Evolutionary conservation across 2,888 invertebrate species (phyloP), one percentile per base, ranked within the genome.

Genomic region (Andrena minutula): DNA sequence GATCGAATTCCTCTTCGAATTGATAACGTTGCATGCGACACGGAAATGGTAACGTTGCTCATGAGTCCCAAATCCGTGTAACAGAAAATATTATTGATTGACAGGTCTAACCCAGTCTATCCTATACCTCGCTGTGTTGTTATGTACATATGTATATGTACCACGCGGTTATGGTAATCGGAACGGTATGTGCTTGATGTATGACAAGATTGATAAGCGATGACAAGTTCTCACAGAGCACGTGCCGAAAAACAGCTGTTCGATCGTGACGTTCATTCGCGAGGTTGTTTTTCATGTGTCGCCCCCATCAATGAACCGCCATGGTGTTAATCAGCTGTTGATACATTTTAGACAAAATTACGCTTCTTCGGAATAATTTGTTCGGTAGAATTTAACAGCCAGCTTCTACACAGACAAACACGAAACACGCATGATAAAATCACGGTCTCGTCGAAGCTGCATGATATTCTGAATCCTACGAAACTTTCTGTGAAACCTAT

Each of bases 241-340:
- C 49, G 58, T 75, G 70, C 12, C 10, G 12, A 10, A 23, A 20
- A 68, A 68, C 80, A 80, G 80, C 66, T 80, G 79, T 66, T 78
- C 32, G 20, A 28, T n/a, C 32, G 20, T 20, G 3, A 1, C 5
- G 7, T 16, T 56, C 23, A 53, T 30, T 32, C 26, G 16, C 53
- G 30, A n/a, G 1, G 3, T 51, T 30, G 49, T 78, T 74, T 49
- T 35, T 28, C 32, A 28, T 41, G 10, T 23, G 53, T 53, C 12
- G 16, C 8, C 7, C 20, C 10, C 35, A 75, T 49, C 70, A 56
- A 66, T 30, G 63, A 61, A 56, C 23, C 47, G 41, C 49, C 63
- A 56, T 49, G 41, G 49, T 47, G 26, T 32, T 41, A 51, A 76
- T 81, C 75, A 72, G 82, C 65, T 83, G 82, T 81, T 81, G 53